Conservation (phyloP, 2,113 vertebrate species). For the Pangasianodon gigas region DNA sequence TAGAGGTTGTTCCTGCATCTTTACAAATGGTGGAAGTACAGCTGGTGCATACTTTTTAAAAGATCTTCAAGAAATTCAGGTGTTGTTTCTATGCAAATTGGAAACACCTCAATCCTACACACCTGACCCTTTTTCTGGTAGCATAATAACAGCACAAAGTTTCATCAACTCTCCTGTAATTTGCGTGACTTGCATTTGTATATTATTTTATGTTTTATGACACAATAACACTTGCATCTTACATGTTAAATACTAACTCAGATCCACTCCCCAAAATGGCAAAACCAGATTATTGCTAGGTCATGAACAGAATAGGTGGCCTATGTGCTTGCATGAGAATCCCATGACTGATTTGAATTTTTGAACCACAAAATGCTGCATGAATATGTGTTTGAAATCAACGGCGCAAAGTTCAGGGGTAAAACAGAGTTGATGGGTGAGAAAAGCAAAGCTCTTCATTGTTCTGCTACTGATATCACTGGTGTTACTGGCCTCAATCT, state of each 20-base stretch:
- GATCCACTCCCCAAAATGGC: background rate
- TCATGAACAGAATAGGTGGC: too few relatives aligned
- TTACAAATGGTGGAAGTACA: background rate
- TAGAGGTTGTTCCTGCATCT: background rate
- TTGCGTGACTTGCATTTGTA: background rate
- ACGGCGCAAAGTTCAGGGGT: background rate
- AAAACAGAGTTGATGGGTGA: background rate
- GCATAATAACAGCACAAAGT: background rate
- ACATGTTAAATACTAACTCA: background rate
- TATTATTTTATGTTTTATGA: background rate
- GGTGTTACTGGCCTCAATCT: conserved; percentile 2
- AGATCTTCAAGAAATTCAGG: background rate
- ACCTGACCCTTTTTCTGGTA: background rate
- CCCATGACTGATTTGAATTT: background rate
- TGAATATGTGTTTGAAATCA: background rate
- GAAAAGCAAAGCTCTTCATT: conserved; percentile 5
- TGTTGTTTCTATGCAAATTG: background rate
- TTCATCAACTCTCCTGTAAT: background rate
- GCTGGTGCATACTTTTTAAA: background rate
- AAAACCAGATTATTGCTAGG: background rate
- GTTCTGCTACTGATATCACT: conserved; percentile 15
- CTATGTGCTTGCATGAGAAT: background rate
- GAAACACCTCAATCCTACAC: background rate
- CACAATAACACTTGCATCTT: background rate
- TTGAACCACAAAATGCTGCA: background rate